Base-by-base conservation (phyloP, 2,888 invertebrate genomes). In the Griposia aprilina region DNA sequence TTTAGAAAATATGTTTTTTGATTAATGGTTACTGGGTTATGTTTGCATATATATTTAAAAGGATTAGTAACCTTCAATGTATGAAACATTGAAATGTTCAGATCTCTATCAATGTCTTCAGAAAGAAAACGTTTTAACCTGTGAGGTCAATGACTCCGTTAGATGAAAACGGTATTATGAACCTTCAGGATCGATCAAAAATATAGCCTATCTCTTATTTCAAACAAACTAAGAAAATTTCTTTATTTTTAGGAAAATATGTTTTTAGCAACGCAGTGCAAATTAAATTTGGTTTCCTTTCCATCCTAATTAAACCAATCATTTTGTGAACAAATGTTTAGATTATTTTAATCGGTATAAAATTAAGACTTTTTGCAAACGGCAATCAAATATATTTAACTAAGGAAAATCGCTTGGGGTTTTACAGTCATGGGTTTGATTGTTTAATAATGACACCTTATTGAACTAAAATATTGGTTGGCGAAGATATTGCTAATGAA, bases 121-220 rank as follows among this genome's bases (percentile, higher is more conserved):
- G n/a, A 72, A 75, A 55, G 36, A 73, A 68, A 75, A 72, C 17
- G 10, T 23, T 20, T 30, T 52, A 23, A 50, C 23, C 13, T 68
- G 57, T 68, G 62, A 76, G 76, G 67, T 76, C 79, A 74, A 74
- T 68, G 50, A 82, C 74, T 30, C 15, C 36, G 59, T 45, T 74
- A 67, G 13, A 78, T 74, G n/a, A n/a, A 74, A 68, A 74, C 48
- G 15, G 17, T 60, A 60, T 45, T 23, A 59, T 15, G 36, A 67
- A 78, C 59, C 62, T 79, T 67, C 20, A 57, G 62, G 11, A 74
- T 66, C 59, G 11, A 74, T 72, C 62, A 67, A 66, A 36, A 52
- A 45, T 30, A 36, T 36, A 30, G 6, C 7, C 23, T 48, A 30
- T 50, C 26, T 60, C n/a, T 57, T 66, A 57, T 69, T 66, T 72